phyloP scores from a whole-genome alignment of 1,140 invertebrate genomes.

The Maniola jurtina region DNA sequence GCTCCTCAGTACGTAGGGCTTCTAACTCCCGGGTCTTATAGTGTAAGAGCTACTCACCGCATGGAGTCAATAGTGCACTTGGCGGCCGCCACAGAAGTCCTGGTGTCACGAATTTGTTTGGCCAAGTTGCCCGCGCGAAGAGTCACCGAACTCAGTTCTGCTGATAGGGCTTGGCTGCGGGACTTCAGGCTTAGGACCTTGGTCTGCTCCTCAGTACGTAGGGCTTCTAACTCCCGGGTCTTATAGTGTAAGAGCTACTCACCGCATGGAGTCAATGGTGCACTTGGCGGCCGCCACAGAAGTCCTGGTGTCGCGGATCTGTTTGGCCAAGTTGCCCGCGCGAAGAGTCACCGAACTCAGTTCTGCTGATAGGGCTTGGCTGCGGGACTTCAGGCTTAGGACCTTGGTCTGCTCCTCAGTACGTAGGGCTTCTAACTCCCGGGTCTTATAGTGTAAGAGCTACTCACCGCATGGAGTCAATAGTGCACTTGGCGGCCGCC shows the following conservation, averaged over 20 bases:
- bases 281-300: conserved; percentile 95
- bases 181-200: conserved; percentile 87
- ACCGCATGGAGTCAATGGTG: conserved; percentile 97
- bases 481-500: conserved; percentile 94
- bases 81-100: conserved; percentile 92
- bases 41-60: conserved; percentile 78
- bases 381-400: conserved; percentile 93
- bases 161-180: conserved; percentile 91
- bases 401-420: conserved; percentile 94
- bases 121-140: conserved; percentile 46
- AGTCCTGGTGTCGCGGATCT: conserved; percentile 76
- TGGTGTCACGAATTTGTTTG: conserved; percentile 57
- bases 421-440: conserved; percentile 89
- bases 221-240: no score
- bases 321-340: conserved; percentile 48
- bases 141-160: conserved; percentile 79
- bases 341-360: conserved; percentile 36
- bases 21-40: no score
- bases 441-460: no score
- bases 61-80: conserved; percentile 98
- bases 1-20: background rate
- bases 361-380: conserved; percentile 91
- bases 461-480: conserved; percentile 93
- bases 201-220: background rate
- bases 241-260: no score